Evolutionary conservation across 2,113 vertebrate genomes (phyloP), one percentile per base, ranked within the genome.

Genomic region (Diphyllodes magnificus): DNA sequence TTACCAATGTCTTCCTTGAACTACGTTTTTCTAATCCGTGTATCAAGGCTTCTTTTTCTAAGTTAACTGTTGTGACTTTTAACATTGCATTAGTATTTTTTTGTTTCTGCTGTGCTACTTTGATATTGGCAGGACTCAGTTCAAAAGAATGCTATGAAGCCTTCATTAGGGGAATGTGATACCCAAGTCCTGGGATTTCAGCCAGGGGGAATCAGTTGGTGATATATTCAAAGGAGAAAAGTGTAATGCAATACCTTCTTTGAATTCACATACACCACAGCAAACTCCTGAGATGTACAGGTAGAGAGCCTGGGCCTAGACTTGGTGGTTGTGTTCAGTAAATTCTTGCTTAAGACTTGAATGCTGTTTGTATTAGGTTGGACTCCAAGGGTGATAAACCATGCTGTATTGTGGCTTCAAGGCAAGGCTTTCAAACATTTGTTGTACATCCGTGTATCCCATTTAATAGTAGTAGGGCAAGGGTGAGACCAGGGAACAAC

Each of bases 21-120:
- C 73, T 79, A 20, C 28, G 66, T 68, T 96, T 88, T 95, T 95
- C 78, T 96, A 96, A 92, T 79, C 70, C 84, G n/a, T 2, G 22
- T 66, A 80, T 63, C 39, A 90, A 93, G 49, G 69, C 76, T 93
- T 91, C 60, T 80, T 95, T 96, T 78, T 94, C 73, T 54, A 69
- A 75, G 40, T 82, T 88, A 95, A 94, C 80, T 93, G 39, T 73
- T 78, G 90, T 86, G 59, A 79, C 64, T 94, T 93, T 84, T 88
- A 82, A 78, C 76, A 92, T 88, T 45, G 94, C 51, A 54, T 76
- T 71, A 82, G 50, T 88, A 63, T 25, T 87, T 96, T 96, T 97
- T 96, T 93, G 79, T 97, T 97, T 96, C 82, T 95, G 72, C 71
- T 87, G 42, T 60, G 75, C 61, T 78, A n/a, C 92, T 98, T 97